phyloP scores from a whole-genome alignment of 2,888 invertebrate species.

The Melipona bicolor region DNA sequence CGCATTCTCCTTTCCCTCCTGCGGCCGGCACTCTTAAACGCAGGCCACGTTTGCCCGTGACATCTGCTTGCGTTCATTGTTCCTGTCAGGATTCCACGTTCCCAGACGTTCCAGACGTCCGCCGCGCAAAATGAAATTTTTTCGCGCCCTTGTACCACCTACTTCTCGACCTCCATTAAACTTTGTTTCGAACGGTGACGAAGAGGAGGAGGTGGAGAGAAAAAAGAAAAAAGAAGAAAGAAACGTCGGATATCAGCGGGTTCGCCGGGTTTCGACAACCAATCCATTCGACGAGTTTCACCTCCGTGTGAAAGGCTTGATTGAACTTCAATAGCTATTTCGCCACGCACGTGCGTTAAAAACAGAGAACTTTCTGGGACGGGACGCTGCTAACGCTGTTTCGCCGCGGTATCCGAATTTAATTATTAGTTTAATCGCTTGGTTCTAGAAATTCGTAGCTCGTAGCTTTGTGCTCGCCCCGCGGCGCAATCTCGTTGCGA shows the following conservation, averaged over 20 bases:
- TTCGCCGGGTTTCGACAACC: background rate
- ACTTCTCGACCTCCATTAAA: conserved; percentile 22
- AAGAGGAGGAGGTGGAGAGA: background rate
- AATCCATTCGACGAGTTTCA: conserved; percentile 20
- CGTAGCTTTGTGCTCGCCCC: background rate
- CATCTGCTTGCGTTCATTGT: conserved; percentile 58
- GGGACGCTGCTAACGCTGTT: background rate
- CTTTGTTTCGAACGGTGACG: conserved; percentile 10
- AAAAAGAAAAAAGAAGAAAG: background rate
- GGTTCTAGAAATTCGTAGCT: background rate
- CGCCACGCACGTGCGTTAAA: background rate
- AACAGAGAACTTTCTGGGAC: background rate
- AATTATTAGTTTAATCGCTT: background rate
- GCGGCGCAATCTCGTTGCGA: background rate
- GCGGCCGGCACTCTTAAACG: conserved; percentile 12
- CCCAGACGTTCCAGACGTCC: conserved; percentile 10
- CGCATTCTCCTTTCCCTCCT: conserved; percentile 8
- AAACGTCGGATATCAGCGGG: background rate
- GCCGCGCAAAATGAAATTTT: conserved; percentile 41
- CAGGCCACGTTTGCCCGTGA: conserved; percentile 47
- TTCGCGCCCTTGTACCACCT: conserved; percentile 2
- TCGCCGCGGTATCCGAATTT: conserved; percentile 9
- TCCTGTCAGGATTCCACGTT: conserved; percentile 32
- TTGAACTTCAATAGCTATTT: conserved; percentile 45
- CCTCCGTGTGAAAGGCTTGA: conserved; percentile 34